These are phyloP conservation scores for Dynastes maya DNA, from an alignment of 2,888 invertebrate genomes.

Conservation along the genomic window DNA sequence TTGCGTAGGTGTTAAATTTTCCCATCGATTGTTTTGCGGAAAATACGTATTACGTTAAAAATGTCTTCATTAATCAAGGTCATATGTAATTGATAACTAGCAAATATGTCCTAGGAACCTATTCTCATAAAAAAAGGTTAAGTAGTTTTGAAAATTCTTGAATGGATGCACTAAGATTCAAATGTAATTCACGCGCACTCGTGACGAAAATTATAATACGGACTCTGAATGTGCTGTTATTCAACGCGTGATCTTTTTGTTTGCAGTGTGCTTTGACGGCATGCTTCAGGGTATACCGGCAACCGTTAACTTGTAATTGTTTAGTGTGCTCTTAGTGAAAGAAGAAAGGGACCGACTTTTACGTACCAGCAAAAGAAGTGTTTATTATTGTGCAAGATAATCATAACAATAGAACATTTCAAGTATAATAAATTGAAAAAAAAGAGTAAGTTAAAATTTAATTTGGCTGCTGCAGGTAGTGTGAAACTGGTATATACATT, in stretches of 20 bases:
- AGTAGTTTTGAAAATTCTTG: neutral
- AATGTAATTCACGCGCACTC: neutral
- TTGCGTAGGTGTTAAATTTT: no score
- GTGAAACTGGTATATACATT: neutral
- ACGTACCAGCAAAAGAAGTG: neutral
- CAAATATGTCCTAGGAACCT: no score
- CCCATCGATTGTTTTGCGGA: no score
- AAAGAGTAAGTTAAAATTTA: neutral
- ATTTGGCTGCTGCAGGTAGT: neutral
- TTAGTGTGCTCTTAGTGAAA: constrained; percentile 1
- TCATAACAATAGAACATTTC: neutral
- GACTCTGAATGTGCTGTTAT: neutral
- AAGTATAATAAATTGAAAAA: neutral
- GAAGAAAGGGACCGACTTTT: constrained; percentile 12
- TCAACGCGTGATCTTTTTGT: neutral
- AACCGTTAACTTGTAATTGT: constrained; percentile 16
- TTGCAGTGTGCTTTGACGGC: constrained; percentile 10
- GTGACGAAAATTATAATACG: constrained; percentile 13
- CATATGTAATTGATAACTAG: no score
- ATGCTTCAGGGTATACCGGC: neutral
- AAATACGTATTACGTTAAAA: no score
- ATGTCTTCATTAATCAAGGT: no score
- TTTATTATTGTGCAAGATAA: neutral
- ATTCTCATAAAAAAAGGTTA: neutral
- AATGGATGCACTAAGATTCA: neutral